A percentile compares a stretch with the other conserved stretches of the same genome.
phyloP scores from a whole-genome alignment of 2,113 vertebrate genomes.

The Nycticorax nycticorax region DNA sequence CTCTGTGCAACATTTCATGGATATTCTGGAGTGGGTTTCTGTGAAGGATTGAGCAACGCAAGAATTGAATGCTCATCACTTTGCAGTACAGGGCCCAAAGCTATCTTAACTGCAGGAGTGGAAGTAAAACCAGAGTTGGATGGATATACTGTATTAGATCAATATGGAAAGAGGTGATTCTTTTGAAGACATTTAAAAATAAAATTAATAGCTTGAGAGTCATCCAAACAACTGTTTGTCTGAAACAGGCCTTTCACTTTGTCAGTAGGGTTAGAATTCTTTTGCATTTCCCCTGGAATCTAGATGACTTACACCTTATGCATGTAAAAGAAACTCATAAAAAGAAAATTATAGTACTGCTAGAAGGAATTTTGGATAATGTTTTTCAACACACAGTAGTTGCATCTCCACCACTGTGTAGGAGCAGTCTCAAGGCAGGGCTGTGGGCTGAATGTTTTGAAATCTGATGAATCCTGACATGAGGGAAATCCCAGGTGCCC shows the following conservation, averaged over 20 bases:
- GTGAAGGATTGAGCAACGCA: neutral
- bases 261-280: neutral
- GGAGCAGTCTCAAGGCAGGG: neutral
- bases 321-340: neutral
- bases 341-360: neutral
- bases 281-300: neutral
- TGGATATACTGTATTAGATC: neutral
- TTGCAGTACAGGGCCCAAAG: neutral
- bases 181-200: neutral
- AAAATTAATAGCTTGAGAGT: neutral
- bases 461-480: neutral
- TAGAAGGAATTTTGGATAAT: neutral
- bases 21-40: neutral
- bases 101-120: neutral
- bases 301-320: neutral
- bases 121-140: neutral
- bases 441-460: neutral
- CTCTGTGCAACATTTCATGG: neutral
- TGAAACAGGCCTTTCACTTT: neutral
- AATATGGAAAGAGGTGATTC: neutral
- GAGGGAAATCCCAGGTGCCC: neutral
- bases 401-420: neutral
- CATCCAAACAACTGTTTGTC: neutral
- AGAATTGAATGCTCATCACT: neutral
- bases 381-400: neutral